phyloP scores from a whole-genome alignment of 1,140 invertebrate species.

The Hetaerina americana region DNA sequence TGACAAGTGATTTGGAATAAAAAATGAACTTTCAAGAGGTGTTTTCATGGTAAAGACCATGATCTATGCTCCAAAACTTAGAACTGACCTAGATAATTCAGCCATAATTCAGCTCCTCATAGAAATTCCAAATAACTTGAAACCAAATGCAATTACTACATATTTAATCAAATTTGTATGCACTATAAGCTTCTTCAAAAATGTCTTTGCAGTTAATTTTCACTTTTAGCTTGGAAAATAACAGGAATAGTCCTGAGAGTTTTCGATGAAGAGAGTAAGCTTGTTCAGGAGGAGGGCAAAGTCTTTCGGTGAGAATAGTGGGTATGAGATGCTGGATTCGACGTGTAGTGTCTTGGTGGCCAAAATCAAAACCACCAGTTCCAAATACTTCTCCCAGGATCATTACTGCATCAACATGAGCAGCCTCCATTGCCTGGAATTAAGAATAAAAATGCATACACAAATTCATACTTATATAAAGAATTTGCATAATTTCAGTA shows the following conservation, averaged over 20 bases:
- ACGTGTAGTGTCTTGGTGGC: constrained; percentile 60
- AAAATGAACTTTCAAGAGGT: too few species aligned
- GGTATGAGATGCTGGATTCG: constrained; percentile 77
- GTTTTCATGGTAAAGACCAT: too few species aligned
- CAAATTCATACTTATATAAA: too few species aligned
- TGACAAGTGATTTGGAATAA: too few species aligned
- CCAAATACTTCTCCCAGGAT: constrained; percentile 88
- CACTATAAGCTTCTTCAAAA: constrained; percentile 67
- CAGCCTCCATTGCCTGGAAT: constrained; percentile 74
- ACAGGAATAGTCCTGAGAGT: constrained; percentile 89
- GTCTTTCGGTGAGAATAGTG: constrained; percentile 82
- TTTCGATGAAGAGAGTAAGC: constrained; percentile 97
- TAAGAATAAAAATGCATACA: neutral
- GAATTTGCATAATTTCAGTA: too few species aligned
- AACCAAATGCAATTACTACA: neutral
- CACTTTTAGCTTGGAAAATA: constrained; percentile 83
- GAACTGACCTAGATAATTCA: too few species aligned
- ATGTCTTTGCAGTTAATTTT: constrained; percentile 73
- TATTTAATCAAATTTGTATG: constrained; percentile 40
- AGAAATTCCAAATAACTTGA: neutral
- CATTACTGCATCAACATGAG: constrained; percentile 91
- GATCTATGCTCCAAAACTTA: too few species aligned
- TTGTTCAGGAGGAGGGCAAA: constrained; percentile 96
- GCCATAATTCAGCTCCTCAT: too few species aligned
- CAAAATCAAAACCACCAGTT: constrained; percentile 75